Conservation (phyloP, 2,888 invertebrate genomes). For the Chrysolina oricalcia region DNA sequence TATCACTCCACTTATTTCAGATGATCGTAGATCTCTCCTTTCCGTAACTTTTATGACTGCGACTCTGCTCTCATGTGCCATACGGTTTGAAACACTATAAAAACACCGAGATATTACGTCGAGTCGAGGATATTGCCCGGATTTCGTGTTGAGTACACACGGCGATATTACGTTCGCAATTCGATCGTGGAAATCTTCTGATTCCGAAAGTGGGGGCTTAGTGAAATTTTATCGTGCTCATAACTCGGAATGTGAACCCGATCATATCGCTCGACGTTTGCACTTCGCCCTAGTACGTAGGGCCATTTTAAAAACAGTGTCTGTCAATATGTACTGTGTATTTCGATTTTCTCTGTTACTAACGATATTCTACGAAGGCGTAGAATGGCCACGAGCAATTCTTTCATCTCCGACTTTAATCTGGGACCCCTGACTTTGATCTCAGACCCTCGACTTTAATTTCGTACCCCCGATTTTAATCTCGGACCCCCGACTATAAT, state of each 20-base stretch:
- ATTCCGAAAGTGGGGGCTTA: constrained; percentile 50
- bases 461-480: too few relatives aligned
- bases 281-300: background rate
- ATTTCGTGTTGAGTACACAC: constrained; percentile 66
- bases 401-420: too few relatives aligned
- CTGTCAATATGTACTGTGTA: too few relatives aligned
- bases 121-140: constrained; percentile 64
- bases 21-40: too few relatives aligned
- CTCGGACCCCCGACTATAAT: too few relatives aligned
- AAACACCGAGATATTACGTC: constrained; percentile 65
- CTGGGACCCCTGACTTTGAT: too few relatives aligned
- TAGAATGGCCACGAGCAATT: too few relatives aligned
- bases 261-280: constrained; percentile 29
- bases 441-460: too few relatives aligned
- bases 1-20: too few relatives aligned
- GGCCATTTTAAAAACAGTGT: background rate
- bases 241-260: constrained; percentile 42
- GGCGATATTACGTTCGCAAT: constrained; percentile 66
- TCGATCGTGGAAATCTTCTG: constrained; percentile 59
- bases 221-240: constrained; percentile 53
- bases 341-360: too few relatives aligned
- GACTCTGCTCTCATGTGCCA: constrained; percentile 48
- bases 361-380: too few relatives aligned
- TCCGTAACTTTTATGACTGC: background rate
- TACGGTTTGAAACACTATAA: constrained; percentile 64